Evolutionary conservation across 2,113 vertebrate genomes (phyloP), one percentile per base, ranked within the genome.

Genomic region (Tylochromis polylepis): DNA sequence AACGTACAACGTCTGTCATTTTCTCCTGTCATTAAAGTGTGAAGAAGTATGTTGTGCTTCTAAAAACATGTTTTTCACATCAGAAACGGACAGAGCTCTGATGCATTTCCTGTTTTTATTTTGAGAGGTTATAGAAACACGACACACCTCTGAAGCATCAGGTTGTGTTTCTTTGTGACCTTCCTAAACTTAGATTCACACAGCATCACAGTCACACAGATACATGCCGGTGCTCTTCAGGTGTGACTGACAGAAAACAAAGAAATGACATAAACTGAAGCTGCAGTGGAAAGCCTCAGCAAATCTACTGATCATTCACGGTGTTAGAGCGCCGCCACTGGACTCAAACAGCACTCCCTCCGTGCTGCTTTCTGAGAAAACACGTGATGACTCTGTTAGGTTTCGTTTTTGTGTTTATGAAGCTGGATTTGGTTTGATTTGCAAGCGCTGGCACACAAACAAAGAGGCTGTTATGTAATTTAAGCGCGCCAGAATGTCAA

Each of bases 121-220:
- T 2, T 60, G 3, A 18, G 29, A 20, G 59, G 0, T 62, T 34
- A 31, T 60, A 20, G 34, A 29, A 0, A 59, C 24, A 29, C 24
- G 16, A 29, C 12, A 58, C 24, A 0, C 24, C 0, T 36, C 34
- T 36, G 34, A 36, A 36, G 34, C 34, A 8, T 15, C 24, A 58
- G 57, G 0, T 58, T 59, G 24, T 59, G 57, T n/a, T n/a, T n/a
- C n/a, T n/a, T n/a, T n/a, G n/a, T n/a, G n/a, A 29, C 14, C 0
- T 0, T 29, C 57, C 24, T 0, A 29, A 59, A 59, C 57, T 24
- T 56, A 56, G 55, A 22, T 56, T 29, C 57, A 58, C 57, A 59
- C 24, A 55, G 0, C 29, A 29, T 9, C 38, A 38, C 38, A 8
- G 53, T 22, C 24, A 79, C 36, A 56, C 1, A 29, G 29, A 29